These are phyloP conservation scores for Heliocidaris tuberculata DNA, from an alignment of 35 echinoderm and acorn worm genomes.

Conservation along the genomic window DNA sequence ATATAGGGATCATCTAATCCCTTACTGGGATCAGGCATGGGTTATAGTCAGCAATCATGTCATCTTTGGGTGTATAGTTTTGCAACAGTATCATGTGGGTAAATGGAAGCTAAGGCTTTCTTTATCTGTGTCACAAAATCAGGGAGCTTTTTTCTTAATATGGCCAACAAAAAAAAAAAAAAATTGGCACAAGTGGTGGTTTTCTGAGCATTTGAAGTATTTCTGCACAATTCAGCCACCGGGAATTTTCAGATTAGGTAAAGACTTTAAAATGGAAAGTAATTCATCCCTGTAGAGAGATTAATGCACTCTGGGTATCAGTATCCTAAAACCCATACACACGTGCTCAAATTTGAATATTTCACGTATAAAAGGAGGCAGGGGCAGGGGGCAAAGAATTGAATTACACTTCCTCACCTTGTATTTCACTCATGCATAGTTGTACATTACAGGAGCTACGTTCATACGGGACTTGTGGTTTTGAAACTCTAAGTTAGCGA, in stretches of 20 bases:
- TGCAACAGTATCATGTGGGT: no score
- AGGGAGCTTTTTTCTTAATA: no score
- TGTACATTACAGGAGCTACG: constrained; percentile 4
- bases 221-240: not conserved
- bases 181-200: not conserved
- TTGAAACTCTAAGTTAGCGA: no score
- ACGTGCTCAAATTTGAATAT: not conserved
- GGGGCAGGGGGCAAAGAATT: not conserved
- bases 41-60: no score
- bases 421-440: not conserved
- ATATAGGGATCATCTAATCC: no score
- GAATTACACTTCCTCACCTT: not conserved
- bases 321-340: not conserved
- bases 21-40: no score
- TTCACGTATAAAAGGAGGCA: not conserved
- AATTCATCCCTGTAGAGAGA: not conserved
- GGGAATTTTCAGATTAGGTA: not conserved
- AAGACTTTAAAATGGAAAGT: not conserved
- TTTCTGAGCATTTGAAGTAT: not conserved
- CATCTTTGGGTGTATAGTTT: no score
- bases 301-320: not conserved
- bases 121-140: no score
- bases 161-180: no score
- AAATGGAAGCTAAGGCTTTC: no score
- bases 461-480: no score